Evolutionary conservation across 2,113 vertebrate species (phyloP).

Genomic region (Paramisgurnus dabryanus): DNA sequence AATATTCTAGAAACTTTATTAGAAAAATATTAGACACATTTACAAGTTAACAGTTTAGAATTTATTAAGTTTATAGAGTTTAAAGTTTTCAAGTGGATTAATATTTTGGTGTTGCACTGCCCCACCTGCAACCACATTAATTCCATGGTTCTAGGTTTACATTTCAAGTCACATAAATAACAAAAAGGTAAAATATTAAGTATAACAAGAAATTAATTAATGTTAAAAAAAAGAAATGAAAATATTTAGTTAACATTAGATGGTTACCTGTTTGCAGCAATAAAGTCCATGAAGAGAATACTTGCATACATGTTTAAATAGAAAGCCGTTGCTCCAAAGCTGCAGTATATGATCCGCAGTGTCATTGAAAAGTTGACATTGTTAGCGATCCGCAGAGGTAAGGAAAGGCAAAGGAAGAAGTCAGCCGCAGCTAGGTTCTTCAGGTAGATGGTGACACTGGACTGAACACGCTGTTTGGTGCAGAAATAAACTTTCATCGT

Average conservation of each 20-base stretch:
- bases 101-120: too few species aligned
- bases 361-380: constrained; percentile 34
- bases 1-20: too few species aligned
- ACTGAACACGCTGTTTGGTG: not conserved
- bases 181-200: too few species aligned
- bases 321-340: constrained; percentile 61
- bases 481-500: constrained; percentile 70
- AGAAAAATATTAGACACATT: too few species aligned
- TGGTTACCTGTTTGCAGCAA: constrained; percentile 71
- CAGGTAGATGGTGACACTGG: constrained; percentile 69
- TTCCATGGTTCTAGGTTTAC: too few species aligned
- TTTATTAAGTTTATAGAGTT: too few species aligned
- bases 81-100: too few species aligned
- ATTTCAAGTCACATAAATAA: too few species aligned
- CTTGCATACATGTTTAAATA: constrained; percentile 79
- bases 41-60: too few species aligned
- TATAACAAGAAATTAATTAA: not conserved
- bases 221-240: too few species aligned
- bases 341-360: constrained; percentile 64
- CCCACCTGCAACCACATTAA: too few species aligned
- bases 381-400: constrained; percentile 64
- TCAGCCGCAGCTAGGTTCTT: constrained; percentile 72
- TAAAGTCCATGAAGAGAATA: constrained; percentile 76
- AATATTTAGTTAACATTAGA: too few species aligned
- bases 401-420: constrained; percentile 68